These are phyloP conservation scores for Mycteria americana DNA, from an alignment of 2,797 vertebrate genomes.

Conservation along the genomic window DNA sequence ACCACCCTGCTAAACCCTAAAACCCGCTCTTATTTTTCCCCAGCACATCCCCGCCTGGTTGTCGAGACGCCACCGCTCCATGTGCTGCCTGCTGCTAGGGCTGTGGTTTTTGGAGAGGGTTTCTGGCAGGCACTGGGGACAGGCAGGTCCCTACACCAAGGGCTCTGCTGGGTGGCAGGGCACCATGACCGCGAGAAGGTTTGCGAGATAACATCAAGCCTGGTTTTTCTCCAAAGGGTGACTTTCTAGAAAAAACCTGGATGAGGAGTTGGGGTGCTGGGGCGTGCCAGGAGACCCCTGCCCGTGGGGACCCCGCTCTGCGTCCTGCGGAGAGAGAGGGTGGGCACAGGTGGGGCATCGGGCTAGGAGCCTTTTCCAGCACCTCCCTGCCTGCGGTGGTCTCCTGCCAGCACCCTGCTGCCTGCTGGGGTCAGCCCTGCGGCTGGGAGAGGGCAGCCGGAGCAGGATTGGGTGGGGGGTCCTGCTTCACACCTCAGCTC, in stretches of 20 bases:
- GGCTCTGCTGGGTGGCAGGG: neutral
- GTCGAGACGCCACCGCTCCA: neutral
- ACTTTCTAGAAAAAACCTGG: neutral
- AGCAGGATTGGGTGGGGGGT: accelerated
- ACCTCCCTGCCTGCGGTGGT: accelerated
- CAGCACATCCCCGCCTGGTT: neutral
- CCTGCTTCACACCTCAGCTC: neutral
- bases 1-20: neutral
- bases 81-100: neutral
- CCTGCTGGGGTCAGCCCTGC: neutral
- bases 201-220: neutral
- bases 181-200: accelerated
- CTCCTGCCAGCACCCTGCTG: neutral
- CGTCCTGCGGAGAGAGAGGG: neutral
- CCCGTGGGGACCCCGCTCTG: accelerated
- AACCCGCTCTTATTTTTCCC: neutral
- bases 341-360: accelerated
- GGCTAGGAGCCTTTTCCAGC: neutral
- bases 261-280: neutral
- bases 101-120: neutral
- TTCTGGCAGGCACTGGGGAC: neutral
- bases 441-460: neutral
- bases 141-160: accelerated
- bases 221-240: neutral
- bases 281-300: neutral